Evolutionary conservation across 2,888 invertebrate species (phyloP).

Genomic region (Augochlorella aurata): DNA sequence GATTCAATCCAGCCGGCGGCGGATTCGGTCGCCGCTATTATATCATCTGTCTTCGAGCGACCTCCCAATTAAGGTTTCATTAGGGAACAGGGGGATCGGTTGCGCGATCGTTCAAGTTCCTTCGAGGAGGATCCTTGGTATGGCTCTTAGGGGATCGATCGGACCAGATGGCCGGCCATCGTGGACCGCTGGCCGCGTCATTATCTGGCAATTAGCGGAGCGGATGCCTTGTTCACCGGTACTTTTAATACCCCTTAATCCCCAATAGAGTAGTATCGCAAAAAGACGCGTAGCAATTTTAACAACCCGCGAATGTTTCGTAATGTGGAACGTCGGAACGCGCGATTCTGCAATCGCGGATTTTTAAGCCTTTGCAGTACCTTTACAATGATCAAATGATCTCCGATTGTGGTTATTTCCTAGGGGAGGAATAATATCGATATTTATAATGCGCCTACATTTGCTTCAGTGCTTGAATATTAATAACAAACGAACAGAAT

Average conservation of each 20-base stretch:
- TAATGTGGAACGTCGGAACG: too few species aligned
- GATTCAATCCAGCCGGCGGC: slow-evolving; percentile 25
- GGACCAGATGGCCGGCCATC: neutral
- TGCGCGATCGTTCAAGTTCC: neutral
- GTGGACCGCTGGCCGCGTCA: neutral
- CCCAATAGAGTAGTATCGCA: neutral
- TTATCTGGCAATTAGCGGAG: slow-evolving; percentile 35
- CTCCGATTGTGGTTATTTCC: too few species aligned
- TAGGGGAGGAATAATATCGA: too few species aligned
- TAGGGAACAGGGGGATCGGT: neutral
- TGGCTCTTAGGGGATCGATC: neutral
- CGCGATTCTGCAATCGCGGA: too few species aligned
- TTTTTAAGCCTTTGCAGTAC: too few species aligned
- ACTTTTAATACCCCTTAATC: neutral
- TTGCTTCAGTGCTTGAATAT: too few species aligned
- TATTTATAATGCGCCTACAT: too few species aligned
- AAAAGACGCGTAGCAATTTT: neutral
- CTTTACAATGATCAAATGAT: too few species aligned
- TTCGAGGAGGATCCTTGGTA: neutral
- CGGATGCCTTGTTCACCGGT: neutral
- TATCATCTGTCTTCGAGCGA: slow-evolving; percentile 5
- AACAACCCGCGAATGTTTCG: neutral
- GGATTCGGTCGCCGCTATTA: slow-evolving; percentile 6
- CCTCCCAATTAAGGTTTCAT: slow-evolving; percentile 38
- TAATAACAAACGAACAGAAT: too few species aligned